Evolutionary conservation across 2,888 invertebrate species (phyloP).

Genomic region (Harpalus rubripes): DNA sequence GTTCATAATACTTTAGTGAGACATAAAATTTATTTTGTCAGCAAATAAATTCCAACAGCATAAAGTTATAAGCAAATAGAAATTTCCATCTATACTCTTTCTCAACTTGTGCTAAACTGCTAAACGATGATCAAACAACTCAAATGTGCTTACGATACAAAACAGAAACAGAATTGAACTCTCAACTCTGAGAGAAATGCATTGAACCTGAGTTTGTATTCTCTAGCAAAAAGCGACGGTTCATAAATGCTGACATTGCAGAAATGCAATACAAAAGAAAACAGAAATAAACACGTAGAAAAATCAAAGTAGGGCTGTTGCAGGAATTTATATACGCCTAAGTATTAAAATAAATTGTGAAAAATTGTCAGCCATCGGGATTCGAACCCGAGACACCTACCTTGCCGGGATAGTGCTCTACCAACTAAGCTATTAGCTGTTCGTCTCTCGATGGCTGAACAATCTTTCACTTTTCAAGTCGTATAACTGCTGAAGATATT

Average conservation of each 20-base stretch:
- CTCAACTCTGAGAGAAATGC: not conserved
- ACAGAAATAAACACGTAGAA: not conserved
- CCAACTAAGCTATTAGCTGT: too few species aligned
- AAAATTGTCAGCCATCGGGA: too few species aligned
- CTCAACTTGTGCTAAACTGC: not conserved
- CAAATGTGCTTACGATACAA: not conserved
- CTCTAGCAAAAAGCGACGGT: not conserved
- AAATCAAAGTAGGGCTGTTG: too few species aligned
- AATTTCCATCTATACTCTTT: not conserved
- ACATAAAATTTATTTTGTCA: too few species aligned
- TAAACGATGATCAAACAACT: not conserved
- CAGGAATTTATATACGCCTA: too few species aligned
- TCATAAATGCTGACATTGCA: not conserved
- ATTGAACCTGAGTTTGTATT: not conserved
- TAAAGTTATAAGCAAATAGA: not conserved
- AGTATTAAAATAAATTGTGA: too few species aligned
- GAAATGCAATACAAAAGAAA: not conserved
- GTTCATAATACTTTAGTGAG: too few species aligned
- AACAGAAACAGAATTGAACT: constrained; percentile 1
- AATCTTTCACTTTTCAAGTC: too few species aligned
- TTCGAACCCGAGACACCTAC: too few species aligned
- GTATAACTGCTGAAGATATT: too few species aligned
- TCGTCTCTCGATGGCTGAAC: too few species aligned
- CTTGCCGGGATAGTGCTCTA: too few species aligned
- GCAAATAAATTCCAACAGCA: not conserved